Evolutionary conservation across 2,797 vertebrate genomes (phyloP).

Genomic region (Enteromius mattozi): DNA sequence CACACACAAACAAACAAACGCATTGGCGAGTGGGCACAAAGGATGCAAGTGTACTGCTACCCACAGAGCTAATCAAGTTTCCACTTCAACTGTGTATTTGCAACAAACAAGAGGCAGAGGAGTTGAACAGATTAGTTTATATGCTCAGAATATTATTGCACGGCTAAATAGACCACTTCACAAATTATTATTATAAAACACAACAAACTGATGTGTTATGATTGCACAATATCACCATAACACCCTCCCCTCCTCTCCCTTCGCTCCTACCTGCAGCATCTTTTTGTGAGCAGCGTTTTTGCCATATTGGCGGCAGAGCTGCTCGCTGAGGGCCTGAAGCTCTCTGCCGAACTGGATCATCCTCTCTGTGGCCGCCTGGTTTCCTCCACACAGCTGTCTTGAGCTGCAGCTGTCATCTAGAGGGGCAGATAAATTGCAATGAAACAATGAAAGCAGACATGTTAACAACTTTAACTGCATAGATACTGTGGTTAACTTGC

Average conservation of each 20-base stretch:
- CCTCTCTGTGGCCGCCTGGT: conserved; percentile 93
- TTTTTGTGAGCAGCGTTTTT: conserved; percentile 93
- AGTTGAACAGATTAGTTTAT: not conserved
- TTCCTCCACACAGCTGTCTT: conserved; percentile 93
- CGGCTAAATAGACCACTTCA: not conserved
- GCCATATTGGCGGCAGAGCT: conserved; percentile 91
- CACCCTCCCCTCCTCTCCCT: not conserved
- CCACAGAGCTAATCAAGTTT: conserved; percentile 34
- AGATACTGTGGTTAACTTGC: too few species aligned
- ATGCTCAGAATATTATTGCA: not conserved
- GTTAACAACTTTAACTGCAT: not conserved
- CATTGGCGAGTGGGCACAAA: conserved; percentile 31
- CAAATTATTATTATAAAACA: conserved; percentile 2
- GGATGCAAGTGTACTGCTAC: conserved; percentile 8
- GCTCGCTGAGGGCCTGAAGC: conserved; percentile 92
- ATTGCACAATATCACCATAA: not conserved
- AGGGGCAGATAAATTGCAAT: not conserved
- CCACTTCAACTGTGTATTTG: conserved; percentile 24
- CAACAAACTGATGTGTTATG: not conserved
- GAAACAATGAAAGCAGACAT: not conserved
- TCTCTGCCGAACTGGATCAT: conserved; percentile 99
- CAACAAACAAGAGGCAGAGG: conserved; percentile 26
- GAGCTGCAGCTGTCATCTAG: conserved; percentile 87
- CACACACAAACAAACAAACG: conserved; percentile 48
- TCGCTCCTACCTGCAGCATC: conserved; percentile 89